Evolutionary conservation across 2,888 invertebrate species (phyloP).

Genomic region (Lapara coniferarum): DNA sequence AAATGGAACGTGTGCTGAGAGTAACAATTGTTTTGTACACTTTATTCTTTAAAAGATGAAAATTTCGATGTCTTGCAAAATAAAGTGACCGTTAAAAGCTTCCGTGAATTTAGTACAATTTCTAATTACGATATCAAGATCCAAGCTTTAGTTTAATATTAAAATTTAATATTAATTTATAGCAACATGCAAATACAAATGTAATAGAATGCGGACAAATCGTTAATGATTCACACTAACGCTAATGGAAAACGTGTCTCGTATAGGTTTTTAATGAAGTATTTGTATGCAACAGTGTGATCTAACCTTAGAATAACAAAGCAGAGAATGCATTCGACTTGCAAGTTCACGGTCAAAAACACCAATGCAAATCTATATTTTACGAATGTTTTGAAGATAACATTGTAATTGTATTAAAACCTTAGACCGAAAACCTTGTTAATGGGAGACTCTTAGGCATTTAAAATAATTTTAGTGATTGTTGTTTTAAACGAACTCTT

Average conservation of each 20-base stretch:
- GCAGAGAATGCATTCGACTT: constrained; percentile 28
- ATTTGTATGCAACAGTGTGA: constrained; percentile 33
- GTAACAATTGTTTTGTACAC: no score
- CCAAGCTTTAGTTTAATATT: background rate
- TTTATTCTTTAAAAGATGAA: no score
- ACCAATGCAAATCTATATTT: constrained; percentile 22
- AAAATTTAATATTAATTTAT: background rate
- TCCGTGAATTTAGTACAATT: no score
- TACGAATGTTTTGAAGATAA: background rate
- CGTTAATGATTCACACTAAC: constrained; percentile 17
- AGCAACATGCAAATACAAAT: constrained; percentile 5
- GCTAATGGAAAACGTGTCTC: constrained; percentile 31
- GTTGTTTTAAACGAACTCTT: no score
- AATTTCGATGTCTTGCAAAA: no score
- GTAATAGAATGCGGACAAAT: constrained; percentile 6
- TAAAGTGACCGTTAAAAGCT: no score
- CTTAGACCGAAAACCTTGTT: no score
- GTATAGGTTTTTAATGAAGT: constrained; percentile 33
- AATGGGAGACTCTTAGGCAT: no score
- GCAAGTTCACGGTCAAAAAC: constrained; percentile 37
- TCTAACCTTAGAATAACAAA: constrained; percentile 35
- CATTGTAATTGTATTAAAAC: no score
- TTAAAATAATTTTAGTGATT: no score
- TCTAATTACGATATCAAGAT: no score
- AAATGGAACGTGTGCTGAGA: no score